Evolutionary conservation across 35 echinoderm and acorn worm species (phyloP).

Genomic region (Eucidaris tribuloides): DNA sequence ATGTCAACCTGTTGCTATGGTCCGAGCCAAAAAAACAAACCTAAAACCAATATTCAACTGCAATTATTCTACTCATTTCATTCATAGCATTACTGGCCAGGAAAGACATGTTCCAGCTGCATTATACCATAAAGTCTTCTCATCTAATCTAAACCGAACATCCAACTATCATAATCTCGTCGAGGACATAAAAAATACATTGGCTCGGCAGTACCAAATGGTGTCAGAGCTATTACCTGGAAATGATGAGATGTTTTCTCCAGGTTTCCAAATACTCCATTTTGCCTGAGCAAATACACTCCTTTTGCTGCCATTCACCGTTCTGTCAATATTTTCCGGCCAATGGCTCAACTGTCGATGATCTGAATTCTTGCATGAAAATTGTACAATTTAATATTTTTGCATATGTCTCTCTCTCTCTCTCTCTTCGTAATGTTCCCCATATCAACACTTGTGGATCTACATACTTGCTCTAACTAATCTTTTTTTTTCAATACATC

Average conservation of each 20-base stretch:
- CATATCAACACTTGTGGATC: neutral
- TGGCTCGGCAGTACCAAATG: neutral
- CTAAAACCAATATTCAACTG: no score
- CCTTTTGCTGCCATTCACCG: neutral
- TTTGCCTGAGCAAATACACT: neutral
- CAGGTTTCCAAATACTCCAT: neutral
- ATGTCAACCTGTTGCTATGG: no score
- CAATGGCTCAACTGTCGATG: slow-evolving; percentile 3
- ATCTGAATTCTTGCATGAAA: neutral
- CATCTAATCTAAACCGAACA: slow-evolving; percentile 8
- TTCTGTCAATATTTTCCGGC: slow-evolving; percentile 18
- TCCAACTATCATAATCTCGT: neutral
- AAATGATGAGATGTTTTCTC: neutral
- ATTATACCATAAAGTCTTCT: slow-evolving; percentile 13
- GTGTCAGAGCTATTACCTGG: slow-evolving; percentile 9
- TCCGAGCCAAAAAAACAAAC: no score
- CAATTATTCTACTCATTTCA: no score
- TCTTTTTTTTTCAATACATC: neutral
- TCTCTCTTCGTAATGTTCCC: neutral
- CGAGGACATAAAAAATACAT: slow-evolving; percentile 1
- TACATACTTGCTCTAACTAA: neutral
- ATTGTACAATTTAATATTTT: slow-evolving; percentile 15
- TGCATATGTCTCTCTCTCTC: neutral
- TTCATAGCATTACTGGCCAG: no score
- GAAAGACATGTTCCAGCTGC: slow-evolving; percentile 1